Evolutionary conservation across 2,113 vertebrate genomes (phyloP).

Genomic region (Hassar affinis): DNA sequence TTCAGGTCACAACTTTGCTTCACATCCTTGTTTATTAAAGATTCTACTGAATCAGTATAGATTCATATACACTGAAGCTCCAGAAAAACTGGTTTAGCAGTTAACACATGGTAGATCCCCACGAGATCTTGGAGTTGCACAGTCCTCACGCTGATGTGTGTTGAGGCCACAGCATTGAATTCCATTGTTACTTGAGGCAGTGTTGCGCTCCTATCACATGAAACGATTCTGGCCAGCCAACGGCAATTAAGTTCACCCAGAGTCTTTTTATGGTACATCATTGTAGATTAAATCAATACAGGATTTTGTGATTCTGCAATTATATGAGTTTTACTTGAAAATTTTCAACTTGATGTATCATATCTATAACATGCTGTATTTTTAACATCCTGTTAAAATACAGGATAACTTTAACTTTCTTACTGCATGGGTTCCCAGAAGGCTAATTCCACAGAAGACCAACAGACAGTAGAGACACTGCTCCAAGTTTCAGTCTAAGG

Average conservation of each 20-base stretch:
- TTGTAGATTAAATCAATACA: neutral
- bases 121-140: too few relatives aligned
- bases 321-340: neutral
- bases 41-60: neutral
- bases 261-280: too few relatives aligned
- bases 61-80: too few relatives aligned
- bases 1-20: neutral
- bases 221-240: too few relatives aligned
- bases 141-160: too few relatives aligned
- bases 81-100: too few relatives aligned
- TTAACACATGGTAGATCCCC: too few relatives aligned
- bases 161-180: too few relatives aligned
- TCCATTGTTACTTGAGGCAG: too few relatives aligned
- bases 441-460: neutral
- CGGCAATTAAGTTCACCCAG: too few relatives aligned
- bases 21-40: neutral
- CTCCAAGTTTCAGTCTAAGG: neutral
- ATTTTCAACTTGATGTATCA: neutral
- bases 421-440: conserved; percentile 5
- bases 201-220: too few relatives aligned
- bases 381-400: conserved; percentile 1
- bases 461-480: neutral
- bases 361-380: conserved; percentile 33
- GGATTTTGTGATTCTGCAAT: neutral
- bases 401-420: too few relatives aligned